Conservation (phyloP, 2,888 invertebrate genomes). For the Xestobium rufovillosum region DNA sequence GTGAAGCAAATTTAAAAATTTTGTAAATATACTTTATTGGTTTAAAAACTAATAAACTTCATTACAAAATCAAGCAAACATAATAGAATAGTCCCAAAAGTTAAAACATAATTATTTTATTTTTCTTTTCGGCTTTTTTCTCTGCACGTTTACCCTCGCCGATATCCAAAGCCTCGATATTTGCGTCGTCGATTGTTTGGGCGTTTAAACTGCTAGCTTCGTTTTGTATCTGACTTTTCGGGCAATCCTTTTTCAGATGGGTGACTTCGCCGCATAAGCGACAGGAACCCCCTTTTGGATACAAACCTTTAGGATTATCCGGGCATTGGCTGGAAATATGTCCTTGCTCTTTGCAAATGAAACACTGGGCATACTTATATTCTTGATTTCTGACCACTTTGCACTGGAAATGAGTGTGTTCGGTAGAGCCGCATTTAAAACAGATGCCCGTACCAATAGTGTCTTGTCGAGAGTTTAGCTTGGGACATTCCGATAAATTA, state of each 20-base stretch:
- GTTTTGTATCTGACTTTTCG: slow-evolving; percentile 43
- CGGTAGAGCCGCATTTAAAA: slow-evolving; percentile 85
- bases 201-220: slow-evolving; percentile 27
- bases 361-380: slow-evolving; percentile 78
- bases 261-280: slow-evolving; percentile 79
- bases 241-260: slow-evolving; percentile 76
- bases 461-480: slow-evolving; percentile 50
- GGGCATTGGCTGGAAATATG: slow-evolving; percentile 85
- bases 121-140: slow-evolving; percentile 11
- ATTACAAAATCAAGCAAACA: no score
- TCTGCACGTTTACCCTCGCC: slow-evolving; percentile 13
- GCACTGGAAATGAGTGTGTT: slow-evolving; percentile 71
- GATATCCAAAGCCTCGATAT: slow-evolving; percentile 33
- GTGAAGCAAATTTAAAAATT: no score
- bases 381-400: slow-evolving; percentile 58
- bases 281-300: slow-evolving; percentile 77
- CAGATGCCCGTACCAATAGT: slow-evolving; percentile 60
- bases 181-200: slow-evolving; percentile 29
- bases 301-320: slow-evolving; percentile 77
- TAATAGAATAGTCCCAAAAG: background rate
- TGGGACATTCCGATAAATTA: slow-evolving; percentile 72
- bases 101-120: background rate
- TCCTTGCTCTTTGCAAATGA: slow-evolving; percentile 80
- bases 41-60: no score
- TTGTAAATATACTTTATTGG: no score